Conservation (phyloP, 2,113 vertebrate genomes). For the Psophia crepitans region DNA sequence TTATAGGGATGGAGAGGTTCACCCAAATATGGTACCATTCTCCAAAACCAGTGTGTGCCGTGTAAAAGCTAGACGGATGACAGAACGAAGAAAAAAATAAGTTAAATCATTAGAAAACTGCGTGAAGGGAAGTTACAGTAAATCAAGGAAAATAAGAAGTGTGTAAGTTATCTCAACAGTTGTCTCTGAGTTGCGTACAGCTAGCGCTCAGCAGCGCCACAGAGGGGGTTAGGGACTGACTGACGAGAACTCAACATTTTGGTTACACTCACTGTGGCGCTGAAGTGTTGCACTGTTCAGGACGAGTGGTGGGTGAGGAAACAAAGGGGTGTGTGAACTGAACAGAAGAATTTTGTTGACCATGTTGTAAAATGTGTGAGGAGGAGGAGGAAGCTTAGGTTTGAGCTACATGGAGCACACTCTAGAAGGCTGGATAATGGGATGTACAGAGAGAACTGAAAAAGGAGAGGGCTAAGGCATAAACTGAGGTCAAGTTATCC, state of each 20-base stretch:
- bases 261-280: not conserved
- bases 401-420: not conserved
- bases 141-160: not conserved
- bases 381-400: not conserved
- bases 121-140: not conserved
- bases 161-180: not conserved
- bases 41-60: not conserved
- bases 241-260: not conserved
- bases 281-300: not conserved
- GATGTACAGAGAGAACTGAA: not conserved
- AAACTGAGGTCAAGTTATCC: not conserved
- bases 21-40: not conserved
- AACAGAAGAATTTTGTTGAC: not conserved
- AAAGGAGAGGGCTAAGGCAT: not conserved
- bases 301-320: not conserved
- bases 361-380: not conserved
- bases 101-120: not conserved
- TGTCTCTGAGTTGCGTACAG: not conserved
- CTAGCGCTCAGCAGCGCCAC: not conserved
- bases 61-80: not conserved
- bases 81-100: not conserved
- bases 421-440: not conserved
- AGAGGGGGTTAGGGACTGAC: not conserved
- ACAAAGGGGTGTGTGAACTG: not conserved
- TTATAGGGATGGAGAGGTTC: not conserved